Evolutionary conservation across 92 coral and sea anemone genomes (phyloP), one percentile per base, ranked within the genome.

Genomic region (Epizoanthus scotinus): DNA sequence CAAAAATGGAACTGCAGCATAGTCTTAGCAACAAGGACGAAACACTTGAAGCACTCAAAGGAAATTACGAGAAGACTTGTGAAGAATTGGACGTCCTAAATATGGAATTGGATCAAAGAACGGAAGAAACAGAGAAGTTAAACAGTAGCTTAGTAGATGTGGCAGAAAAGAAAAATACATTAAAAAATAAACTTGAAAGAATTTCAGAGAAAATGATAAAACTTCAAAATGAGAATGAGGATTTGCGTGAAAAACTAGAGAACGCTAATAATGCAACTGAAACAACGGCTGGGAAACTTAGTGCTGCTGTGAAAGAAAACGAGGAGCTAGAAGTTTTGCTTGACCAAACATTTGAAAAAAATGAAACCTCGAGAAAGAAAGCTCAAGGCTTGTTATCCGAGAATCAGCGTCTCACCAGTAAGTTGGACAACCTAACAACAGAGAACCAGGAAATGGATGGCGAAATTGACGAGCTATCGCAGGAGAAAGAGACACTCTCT

Each of bases 181-280:
- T 67, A 8, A 22, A 3, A 29, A 74, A 22, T 21, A 65, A 78
- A 55, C 72, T 68, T 57, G 73, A 82, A 75, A 47, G 56, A 9
- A 79, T 50, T n/a, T 31, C 83, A 25, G 63, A 82, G 19, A 84
- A 86, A 18, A 40, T 82, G 12, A 83, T 79, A 65, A 85, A 87
- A 62, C 63, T 89, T 8, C 91, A 55, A 73, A 63, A 68, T 21
- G 90, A 92, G 74, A 89, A 72, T n/a, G 57, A 63, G 1, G 21
- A 28, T 24, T 49, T 92, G 26, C 58, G 83, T 52, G 77, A 59
- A n/a, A 67, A 83, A 58, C 21, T 80, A 14, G 67, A 69, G 34
- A 40, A 42, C 58, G 49, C 63, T 40, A 78, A 85, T 0, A 34
- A 47, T n/a, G 87, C 77, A 81, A n/a, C 71, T 6, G 73, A 74